phyloP scores from a whole-genome alignment of 2,797 vertebrate species.

The Gymnoscopelus microlampas region DNA sequence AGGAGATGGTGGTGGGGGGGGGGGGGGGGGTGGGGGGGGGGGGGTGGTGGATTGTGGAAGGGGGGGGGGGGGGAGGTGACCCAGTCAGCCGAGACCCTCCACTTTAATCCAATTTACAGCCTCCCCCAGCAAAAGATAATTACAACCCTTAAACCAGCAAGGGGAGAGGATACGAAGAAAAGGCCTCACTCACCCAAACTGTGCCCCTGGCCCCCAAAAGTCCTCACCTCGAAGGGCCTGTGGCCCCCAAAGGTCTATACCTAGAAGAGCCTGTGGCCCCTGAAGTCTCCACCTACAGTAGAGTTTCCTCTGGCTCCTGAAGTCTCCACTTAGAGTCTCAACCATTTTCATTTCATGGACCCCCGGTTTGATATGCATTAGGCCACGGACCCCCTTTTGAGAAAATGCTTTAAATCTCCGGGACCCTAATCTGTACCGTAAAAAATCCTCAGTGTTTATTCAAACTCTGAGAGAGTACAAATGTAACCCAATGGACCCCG shows the following conservation, averaged over 20 bases:
- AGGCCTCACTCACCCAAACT: conserved; percentile 81
- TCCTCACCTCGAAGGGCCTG: conserved; percentile 8
- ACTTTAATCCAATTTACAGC: conserved; percentile 98
- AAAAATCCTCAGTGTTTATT: too few relatives aligned
- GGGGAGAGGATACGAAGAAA: conserved; percentile 77
- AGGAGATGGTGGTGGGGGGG: conserved; percentile 83
- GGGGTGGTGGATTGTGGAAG: conserved; percentile 58
- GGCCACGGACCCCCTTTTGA: too few relatives aligned
- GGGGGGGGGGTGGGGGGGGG: conserved; percentile 25
- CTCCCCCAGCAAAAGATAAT: conserved; percentile 95
- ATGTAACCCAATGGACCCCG: too few relatives aligned
- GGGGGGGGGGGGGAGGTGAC: conserved; percentile 63
- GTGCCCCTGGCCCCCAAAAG: conserved; percentile 74
- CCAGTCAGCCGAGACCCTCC: conserved; percentile 92
- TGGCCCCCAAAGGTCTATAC: conserved; percentile 65
- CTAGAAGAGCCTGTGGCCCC: neutral
- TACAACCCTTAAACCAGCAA: conserved; percentile 92
- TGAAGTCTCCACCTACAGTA: neutral
- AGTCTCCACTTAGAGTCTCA: conserved; percentile 61
- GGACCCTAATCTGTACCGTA: too few relatives aligned
- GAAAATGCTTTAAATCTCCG: too few relatives aligned
- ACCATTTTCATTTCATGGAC: too few relatives aligned
- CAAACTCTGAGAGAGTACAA: neutral
- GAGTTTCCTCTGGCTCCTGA: neutral
- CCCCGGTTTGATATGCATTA: too few relatives aligned